Conservation (phyloP, 2,888 invertebrate genomes). For the Liposcelis brunnea region DNA sequence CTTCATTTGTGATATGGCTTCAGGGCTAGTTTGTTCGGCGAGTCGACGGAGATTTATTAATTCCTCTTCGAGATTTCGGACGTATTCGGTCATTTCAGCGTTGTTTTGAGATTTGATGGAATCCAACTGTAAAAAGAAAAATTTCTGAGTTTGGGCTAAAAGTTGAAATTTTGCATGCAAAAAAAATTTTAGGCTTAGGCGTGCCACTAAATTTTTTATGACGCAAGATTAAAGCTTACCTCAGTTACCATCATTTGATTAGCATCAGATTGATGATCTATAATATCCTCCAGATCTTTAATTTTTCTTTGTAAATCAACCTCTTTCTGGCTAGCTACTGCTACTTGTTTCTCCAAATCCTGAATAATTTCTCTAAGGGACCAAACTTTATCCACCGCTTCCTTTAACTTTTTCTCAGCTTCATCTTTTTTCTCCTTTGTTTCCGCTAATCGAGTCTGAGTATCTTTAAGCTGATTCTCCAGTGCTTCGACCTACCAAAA, state of each 20-base stretch:
- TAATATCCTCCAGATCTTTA: conserved; percentile 34
- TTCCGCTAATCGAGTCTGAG: conserved; percentile 41
- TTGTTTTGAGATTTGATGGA: conserved; percentile 21
- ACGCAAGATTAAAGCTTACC: conserved; percentile 24
- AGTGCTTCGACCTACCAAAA: conserved; percentile 52
- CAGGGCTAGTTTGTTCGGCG: neutral
- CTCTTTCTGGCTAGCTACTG: conserved; percentile 42
- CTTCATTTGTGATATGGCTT: neutral
- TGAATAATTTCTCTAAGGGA: conserved; percentile 59
- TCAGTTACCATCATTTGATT: conserved; percentile 25
- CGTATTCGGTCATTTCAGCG: conserved; percentile 28
- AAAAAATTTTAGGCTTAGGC: no score
- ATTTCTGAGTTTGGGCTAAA: conserved; percentile 20
- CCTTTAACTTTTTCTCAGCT: conserved; percentile 52
- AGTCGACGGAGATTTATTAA: conserved; percentile 17
- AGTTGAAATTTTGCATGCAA: neutral
- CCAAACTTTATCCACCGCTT: conserved; percentile 47
- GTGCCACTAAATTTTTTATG: neutral
- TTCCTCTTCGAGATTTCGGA: conserved; percentile 30
- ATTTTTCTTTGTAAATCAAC: conserved; percentile 41
- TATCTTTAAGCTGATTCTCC: conserved; percentile 55
- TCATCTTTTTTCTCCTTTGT: conserved; percentile 42
- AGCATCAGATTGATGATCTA: conserved; percentile 34
- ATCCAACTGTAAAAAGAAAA: conserved; percentile 12
- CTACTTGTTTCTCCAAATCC: conserved; percentile 58